These are phyloP conservation scores for Empidonax alnorum DNA, from an alignment of 2,113 vertebrate genomes.

Conservation along the genomic window DNA sequence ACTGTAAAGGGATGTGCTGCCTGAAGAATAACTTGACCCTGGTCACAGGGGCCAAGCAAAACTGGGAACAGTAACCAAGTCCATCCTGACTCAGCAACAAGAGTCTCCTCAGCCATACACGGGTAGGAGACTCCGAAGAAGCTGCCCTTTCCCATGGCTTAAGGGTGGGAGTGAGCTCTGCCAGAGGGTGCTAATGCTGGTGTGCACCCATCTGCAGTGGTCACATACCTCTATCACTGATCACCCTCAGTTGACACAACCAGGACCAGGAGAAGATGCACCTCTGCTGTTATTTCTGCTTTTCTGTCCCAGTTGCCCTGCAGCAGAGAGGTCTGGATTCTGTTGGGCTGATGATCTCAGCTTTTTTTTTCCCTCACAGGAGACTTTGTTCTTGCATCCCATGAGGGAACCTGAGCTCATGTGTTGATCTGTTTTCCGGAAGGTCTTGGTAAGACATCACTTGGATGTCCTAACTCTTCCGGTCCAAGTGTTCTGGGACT, in stretches of 20 bases:
- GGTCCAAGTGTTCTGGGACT: not conserved
- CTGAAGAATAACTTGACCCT: not conserved
- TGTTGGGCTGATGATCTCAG: not conserved
- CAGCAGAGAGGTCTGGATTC: not conserved
- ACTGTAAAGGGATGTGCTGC: not conserved
- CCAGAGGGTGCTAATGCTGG: not conserved
- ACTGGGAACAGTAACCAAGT: not conserved
- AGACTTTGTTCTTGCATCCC: not conserved
- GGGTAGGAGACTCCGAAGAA: not conserved
- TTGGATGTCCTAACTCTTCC: not conserved
- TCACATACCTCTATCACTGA: accelerated
- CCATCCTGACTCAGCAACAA: not conserved
- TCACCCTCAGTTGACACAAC: accelerated
- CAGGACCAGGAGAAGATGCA: not conserved
- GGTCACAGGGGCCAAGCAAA: not conserved
- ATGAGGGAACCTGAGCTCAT: not conserved
- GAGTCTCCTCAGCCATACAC: not conserved
- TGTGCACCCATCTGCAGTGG: not conserved
- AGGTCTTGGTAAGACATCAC: not conserved
- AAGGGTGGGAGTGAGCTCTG: not conserved
- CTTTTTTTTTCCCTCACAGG: not conserved
- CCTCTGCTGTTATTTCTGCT: not conserved
- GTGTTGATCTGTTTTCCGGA: not conserved
- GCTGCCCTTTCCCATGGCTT: not conserved
- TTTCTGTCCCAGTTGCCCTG: not conserved